A percentile compares a stretch with the other conserved stretches of the same genome.
Evolutionary conservation across 2,797 vertebrate genomes (phyloP).

Genomic region (Hirundo rustica): DNA sequence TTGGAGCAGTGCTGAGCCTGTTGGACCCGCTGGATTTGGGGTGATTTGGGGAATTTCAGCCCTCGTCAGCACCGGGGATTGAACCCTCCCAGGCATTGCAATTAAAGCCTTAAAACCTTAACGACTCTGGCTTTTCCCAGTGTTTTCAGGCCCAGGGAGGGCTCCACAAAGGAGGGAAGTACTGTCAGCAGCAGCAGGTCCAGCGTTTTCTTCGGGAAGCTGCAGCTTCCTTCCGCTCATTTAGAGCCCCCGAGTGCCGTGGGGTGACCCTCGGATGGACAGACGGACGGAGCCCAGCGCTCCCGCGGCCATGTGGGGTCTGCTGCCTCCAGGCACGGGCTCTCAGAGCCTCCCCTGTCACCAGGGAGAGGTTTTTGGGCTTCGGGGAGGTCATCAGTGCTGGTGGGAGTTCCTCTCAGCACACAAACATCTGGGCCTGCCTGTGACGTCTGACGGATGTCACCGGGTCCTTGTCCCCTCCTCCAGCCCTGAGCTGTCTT

Average conservation of each 20-base stretch:
- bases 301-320: accelerated
- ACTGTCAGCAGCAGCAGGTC: neutral
- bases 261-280: neutral
- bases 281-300: accelerated
- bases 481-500: neutral
- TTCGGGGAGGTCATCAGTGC: neutral
- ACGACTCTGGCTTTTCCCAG: accelerated
- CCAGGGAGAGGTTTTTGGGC: neutral
- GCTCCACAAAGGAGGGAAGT: constrained; percentile 43
- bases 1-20: neutral
- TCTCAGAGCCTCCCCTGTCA: neutral
- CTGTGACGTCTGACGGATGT: neutral
- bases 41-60: neutral
- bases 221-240: constrained; percentile 20
- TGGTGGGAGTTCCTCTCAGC: neutral
- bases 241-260: neutral
- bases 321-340: neutral
- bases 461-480: neutral
- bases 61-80: accelerated
- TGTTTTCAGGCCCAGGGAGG: accelerated
- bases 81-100: neutral
- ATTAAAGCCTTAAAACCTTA: neutral
- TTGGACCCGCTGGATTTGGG: neutral
- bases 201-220: neutral
- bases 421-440: neutral